Base-by-base conservation (phyloP, 1,140 invertebrate genomes). In the Drepana arcuata region DNA sequence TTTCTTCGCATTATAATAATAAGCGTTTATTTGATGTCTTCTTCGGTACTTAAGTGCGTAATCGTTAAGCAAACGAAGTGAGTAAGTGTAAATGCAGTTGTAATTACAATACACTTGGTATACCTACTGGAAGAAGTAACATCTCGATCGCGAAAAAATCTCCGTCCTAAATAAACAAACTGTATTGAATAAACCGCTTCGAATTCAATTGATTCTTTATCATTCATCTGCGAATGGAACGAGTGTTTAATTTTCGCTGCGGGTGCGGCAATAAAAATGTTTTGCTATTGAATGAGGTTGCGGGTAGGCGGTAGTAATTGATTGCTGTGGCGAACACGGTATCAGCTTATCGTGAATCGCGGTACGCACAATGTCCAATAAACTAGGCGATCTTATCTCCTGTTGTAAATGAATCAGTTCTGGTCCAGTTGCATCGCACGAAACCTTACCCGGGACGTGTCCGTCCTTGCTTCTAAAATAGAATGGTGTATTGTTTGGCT, bases 351-450 rank as follows among this genome's bases (percentile, higher is more conserved):
- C 68, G 42, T 9, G 14, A 49, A 75, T 75, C 69, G 46, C 42
- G 54, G 57, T 55, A 69, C 56, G 58, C 66, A 78, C 71, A 74
- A 73, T 73, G 70, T 68, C 59, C 63, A 69, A 80, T 80, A 80
- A 77, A 80, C 66, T 64, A 75, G 59, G 35, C 48, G 67, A 69
- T 66, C 41, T 37, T 74, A 80, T 80, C 72, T 60, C 66, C 63
- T 57, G 43, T 53, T 60, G 69, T 68, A 70, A 75, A 73, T 80
- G 72, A 74, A 77, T 71, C 72, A 72, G 60, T 66, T 56, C 53
- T 48, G 50, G 34, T 35, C 29, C 37, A 52, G 46, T 48, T 53
- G 50, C 47, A 28, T 53, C 37, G 40, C 41, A 30, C 27, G 42
- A 58, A 63, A 55, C 46, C 15, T 14, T 37, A 35, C 16, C 38